These are phyloP conservation scores for Solenopsis fugax DNA, from an alignment of 1,140 invertebrate species.

Conservation along the genomic window DNA sequence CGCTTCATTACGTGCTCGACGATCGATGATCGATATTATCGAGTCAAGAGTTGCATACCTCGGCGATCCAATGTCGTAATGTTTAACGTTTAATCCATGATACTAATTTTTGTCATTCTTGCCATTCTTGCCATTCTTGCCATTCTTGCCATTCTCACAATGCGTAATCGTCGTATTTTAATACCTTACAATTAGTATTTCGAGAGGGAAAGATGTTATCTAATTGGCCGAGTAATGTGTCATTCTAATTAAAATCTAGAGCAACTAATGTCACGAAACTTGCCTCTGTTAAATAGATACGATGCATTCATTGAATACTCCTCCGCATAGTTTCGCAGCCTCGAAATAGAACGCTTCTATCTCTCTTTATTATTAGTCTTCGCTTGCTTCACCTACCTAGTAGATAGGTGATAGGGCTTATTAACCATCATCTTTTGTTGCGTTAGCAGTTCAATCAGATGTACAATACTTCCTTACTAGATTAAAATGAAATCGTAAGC, in stretches of 20 bases:
- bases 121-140: no score
- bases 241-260: no score
- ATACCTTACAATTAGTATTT: not conserved
- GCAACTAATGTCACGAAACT: no score
- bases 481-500: not conserved
- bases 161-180: not conserved
- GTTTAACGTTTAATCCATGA: not conserved
- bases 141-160: no score
- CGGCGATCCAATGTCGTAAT: not conserved
- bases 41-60: not conserved
- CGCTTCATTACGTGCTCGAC: slow-evolving; percentile 35
- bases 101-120: not conserved
- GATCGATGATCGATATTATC: slow-evolving; percentile 46
- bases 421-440: slow-evolving; percentile 4
- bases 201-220: not conserved
- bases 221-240: no score
- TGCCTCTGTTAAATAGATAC: not conserved
- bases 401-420: no score
- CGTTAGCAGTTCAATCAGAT: not conserved
- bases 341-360: not conserved
- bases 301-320: not conserved
- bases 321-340: not conserved
- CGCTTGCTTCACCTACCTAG: not conserved
- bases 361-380: slow-evolving; percentile 1
- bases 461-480: not conserved